These are phyloP conservation scores for Acronicta leporina DNA, from an alignment of 2,888 invertebrate species.

Conservation along the genomic window DNA sequence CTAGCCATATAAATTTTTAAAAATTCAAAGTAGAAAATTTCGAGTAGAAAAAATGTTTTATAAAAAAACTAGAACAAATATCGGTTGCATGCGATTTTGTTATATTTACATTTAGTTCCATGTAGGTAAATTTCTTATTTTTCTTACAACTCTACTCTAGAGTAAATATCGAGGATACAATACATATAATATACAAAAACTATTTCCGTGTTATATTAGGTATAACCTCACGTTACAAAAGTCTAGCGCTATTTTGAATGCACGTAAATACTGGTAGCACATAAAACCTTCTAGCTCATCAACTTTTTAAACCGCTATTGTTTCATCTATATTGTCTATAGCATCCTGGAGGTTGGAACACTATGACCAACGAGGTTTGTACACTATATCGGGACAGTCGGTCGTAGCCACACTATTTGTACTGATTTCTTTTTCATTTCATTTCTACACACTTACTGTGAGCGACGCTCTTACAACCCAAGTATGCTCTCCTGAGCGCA, in stretches of 20 bases:
- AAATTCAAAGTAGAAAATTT: constrained; percentile 33
- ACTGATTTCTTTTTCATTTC: constrained; percentile 43
- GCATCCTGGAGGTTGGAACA: constrained; percentile 51
- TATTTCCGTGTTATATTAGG: constrained; percentile 17
- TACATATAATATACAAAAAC: constrained; percentile 34
- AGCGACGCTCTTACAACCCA: constrained; percentile 88
- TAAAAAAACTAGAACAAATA: constrained; percentile 42
- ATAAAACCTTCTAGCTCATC: constrained; percentile 52
- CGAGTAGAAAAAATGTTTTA: constrained; percentile 23
- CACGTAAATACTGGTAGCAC: constrained; percentile 50
- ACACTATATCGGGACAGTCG: constrained; percentile 52
- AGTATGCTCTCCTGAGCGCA: constrained; percentile 87
- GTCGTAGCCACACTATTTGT: constrained; percentile 60
- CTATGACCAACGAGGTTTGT: constrained; percentile 51
- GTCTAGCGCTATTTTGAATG: constrained; percentile 55
- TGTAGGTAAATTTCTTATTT: constrained; percentile 6
- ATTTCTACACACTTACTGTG: constrained; percentile 87
- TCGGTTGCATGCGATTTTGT: constrained; percentile 56
- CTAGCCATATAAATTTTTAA: constrained; percentile 41
- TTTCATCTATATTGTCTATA: constrained; percentile 57
- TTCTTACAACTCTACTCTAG: constrained; percentile 44
- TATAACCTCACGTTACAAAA: constrained; percentile 37
- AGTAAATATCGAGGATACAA: constrained; percentile 29
- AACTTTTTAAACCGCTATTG: constrained; percentile 48
- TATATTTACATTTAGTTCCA: constrained; percentile 40